phyloP scores from a whole-genome alignment of 2,797 vertebrate species.

The Spondyliosoma cantharus region DNA sequence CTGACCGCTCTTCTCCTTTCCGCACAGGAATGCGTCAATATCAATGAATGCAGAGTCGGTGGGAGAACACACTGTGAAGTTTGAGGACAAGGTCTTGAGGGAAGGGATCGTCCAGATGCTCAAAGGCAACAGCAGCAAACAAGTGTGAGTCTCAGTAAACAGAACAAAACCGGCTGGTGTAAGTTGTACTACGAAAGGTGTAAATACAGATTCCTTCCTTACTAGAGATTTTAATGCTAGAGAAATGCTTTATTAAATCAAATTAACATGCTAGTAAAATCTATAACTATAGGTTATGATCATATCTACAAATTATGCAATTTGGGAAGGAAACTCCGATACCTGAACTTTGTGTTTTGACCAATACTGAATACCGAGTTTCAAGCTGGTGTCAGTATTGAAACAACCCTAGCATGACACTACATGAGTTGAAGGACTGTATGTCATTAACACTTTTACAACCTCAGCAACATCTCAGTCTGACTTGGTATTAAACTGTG shows the following conservation, averaged over 20 bases:
- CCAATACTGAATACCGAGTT: too few species aligned
- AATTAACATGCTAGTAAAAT: neutral
- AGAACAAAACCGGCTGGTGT: neutral
- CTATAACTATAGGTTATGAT: neutral
- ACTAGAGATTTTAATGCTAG: neutral
- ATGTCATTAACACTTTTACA: neutral
- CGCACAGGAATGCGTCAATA: slow-evolving; percentile 84
- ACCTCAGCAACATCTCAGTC: neutral
- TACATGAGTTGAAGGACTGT: neutral
- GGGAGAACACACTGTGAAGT: slow-evolving; percentile 83
- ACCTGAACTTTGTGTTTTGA: too few species aligned
- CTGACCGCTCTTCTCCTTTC: neutral
- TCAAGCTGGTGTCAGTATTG: too few species aligned
- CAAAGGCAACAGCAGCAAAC: slow-evolving; percentile 73
- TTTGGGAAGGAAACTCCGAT: too few species aligned
- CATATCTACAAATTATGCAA: neutral
- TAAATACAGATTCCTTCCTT: neutral
- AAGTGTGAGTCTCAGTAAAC: slow-evolving; percentile 75
- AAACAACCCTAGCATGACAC: neutral
- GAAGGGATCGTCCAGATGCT: slow-evolving; percentile 83
- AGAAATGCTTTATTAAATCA: neutral
- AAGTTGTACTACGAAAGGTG: neutral
- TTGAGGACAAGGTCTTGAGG: slow-evolving; percentile 69
- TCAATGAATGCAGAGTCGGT: slow-evolving; percentile 80
- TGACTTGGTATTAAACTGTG: slow-evolving; percentile 6